These are phyloP conservation scores for Synergus japonicus DNA, from an alignment of 2,888 invertebrate genomes.

Conservation along the genomic window DNA sequence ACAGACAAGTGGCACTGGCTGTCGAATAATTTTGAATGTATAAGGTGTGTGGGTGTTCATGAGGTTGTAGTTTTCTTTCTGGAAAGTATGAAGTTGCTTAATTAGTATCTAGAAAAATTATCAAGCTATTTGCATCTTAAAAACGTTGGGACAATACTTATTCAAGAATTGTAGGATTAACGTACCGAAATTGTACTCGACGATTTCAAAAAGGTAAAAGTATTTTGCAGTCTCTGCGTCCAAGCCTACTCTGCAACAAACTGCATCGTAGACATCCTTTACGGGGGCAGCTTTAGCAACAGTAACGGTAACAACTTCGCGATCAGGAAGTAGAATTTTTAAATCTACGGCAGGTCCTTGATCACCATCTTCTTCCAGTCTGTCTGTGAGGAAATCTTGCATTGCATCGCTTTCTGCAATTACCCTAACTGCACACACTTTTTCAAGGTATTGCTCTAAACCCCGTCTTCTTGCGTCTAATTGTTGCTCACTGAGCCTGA, in stretches of 20 bases:
- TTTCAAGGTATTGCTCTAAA: slow-evolving; percentile 97
- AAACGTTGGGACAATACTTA: too few species aligned
- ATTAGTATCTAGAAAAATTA: too few species aligned
- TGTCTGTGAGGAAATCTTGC: slow-evolving; percentile 96
- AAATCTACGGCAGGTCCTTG: slow-evolving; percentile 86
- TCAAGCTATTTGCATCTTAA: too few species aligned
- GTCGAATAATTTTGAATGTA: slow-evolving; percentile 99
- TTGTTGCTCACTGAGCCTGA: slow-evolving; percentile 95
- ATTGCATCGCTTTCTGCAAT: slow-evolving; percentile 98
- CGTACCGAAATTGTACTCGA: slow-evolving; percentile 97
- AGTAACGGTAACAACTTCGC: slow-evolving; percentile 92
- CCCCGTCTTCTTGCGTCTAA: slow-evolving; percentile 95
- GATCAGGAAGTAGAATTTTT: slow-evolving; percentile 93
- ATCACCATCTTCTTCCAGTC: slow-evolving; percentile 88
- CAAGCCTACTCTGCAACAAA: slow-evolving; percentile 90
- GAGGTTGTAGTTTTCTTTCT: slow-evolving; percentile 95
- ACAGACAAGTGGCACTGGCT: slow-evolving; percentile 95
- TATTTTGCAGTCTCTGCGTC: slow-evolving; percentile 90
- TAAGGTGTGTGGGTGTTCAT: slow-evolving; percentile 97
- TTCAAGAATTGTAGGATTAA: background rate
- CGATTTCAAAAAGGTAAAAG: slow-evolving; percentile 97
- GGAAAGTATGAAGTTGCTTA: slow-evolving; percentile 64
- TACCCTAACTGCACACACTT: slow-evolving; percentile 98
- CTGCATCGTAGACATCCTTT: slow-evolving; percentile 92
- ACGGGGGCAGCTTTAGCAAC: slow-evolving; percentile 93